Percentiles rank a stretch among this genome's conserved stretches.
Evolutionary conservation across 1,140 invertebrate species (phyloP).

Genomic region (Yoshiicerus persimilis): DNA sequence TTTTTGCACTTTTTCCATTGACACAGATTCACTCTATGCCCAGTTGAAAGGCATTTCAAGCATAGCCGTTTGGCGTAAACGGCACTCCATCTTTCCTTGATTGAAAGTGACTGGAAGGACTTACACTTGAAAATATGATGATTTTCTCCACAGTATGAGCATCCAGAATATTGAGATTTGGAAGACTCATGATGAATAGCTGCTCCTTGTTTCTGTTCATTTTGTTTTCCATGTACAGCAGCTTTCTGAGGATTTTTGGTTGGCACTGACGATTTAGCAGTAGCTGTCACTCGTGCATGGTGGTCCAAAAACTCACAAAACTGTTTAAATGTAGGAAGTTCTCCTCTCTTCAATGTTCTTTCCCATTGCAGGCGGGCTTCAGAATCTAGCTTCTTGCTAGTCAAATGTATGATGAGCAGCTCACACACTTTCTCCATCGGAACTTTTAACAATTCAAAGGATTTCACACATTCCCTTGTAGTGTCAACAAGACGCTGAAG

Average conservation of each 20-base stretch:
- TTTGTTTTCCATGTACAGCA: neutral
- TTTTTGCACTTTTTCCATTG: neutral
- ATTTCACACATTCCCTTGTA: neutral
- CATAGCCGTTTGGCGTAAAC: no score
- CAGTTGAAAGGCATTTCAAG: no score
- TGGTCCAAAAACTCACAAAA: neutral
- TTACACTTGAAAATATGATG: no score
- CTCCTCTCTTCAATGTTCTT: neutral
- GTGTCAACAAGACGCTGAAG: neutral
- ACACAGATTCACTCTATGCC: no score
- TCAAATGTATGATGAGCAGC: neutral
- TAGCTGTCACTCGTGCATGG: neutral
- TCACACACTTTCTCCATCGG: neutral
- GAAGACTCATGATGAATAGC: neutral
- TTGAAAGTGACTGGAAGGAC: no score
- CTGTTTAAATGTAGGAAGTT: neutral
- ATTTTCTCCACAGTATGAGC: no score
- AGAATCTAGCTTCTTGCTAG: neutral
- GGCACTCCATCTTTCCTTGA: no score
- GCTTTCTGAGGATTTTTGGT: neutral
- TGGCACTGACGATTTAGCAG: neutral
- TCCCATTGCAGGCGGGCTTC: neutral
- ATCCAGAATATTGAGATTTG: no score
- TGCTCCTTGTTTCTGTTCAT: neutral
- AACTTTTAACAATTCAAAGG: neutral